These are phyloP conservation scores for Taurulus bubalis DNA, from an alignment of 2,113 vertebrate genomes.

Conservation along the genomic window DNA sequence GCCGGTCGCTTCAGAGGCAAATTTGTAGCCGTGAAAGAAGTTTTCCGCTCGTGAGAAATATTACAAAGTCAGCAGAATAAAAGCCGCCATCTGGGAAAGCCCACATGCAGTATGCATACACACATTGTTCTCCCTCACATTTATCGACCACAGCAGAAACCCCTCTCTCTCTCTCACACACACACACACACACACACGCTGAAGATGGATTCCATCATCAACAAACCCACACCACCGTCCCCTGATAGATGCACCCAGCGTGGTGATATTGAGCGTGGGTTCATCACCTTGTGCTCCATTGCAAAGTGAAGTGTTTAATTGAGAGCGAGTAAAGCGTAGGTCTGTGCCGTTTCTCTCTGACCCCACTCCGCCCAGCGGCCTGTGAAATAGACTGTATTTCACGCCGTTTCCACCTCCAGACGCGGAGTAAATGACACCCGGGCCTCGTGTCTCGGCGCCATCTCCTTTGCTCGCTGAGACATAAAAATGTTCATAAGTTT, in stretches of 20 bases:
- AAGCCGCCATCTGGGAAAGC: slow-evolving; percentile 27
- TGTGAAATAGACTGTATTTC: slow-evolving; percentile 74
- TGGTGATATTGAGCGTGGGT: slow-evolving; percentile 16
- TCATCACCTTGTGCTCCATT: slow-evolving; percentile 31
- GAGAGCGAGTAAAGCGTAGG: slow-evolving; percentile 52
- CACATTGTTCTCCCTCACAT: slow-evolving; percentile 4
- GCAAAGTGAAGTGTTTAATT: slow-evolving; percentile 65
- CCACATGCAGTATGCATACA: slow-evolving; percentile 2
- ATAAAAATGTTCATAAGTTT: slow-evolving; percentile 57
- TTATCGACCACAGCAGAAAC: slow-evolving; percentile 4
- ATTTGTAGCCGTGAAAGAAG: slow-evolving; percentile 24
- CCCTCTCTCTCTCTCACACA: slow-evolving; percentile 19
- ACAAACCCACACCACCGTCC: background rate
- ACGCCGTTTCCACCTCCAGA: slow-evolving; percentile 51
- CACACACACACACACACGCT: slow-evolving; percentile 12
- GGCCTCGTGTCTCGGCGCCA: slow-evolving; percentile 14
- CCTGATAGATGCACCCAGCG: slow-evolving; percentile 13
- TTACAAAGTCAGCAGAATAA: slow-evolving; percentile 51
- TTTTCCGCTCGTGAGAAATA: slow-evolving; percentile 15
- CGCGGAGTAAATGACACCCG: slow-evolving; percentile 49
- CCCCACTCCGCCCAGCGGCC: slow-evolving; percentile 53
- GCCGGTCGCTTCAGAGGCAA: slow-evolving; percentile 3
- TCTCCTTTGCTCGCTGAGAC: slow-evolving; percentile 63
- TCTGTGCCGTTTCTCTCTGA: slow-evolving; percentile 12
- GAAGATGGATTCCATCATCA: slow-evolving; percentile 12